Base-by-base conservation (phyloP, 2,888 invertebrate species). In the Cyclophora punctaria region DNA sequence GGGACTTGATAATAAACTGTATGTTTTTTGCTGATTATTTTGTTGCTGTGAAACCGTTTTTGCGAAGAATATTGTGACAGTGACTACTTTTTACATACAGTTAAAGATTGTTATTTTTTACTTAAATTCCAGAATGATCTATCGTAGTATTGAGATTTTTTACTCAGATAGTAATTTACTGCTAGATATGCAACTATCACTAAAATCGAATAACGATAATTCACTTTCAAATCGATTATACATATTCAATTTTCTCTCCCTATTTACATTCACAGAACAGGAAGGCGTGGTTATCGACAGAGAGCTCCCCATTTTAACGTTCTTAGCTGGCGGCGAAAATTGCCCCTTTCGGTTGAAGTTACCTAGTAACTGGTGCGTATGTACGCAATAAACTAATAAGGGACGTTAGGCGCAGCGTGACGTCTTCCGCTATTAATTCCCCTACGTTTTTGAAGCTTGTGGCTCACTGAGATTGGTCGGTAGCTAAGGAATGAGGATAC, bases 251-350 rank as follows among this genome's bases (percentile, higher is more conserved):
- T 59, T 62, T 61, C 62, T 60, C 71, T 68, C 69, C 68, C 68
- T 63, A 67, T 62, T 66, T 59, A 62, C 65, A 64, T 69, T 65
- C 59, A 77, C 69, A 74, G 76, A 74, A 73, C 73, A 72, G 71
- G 69, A 73, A 81, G 83, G 83, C 82, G 83, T 81, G 83, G 82
- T 77, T 73, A 70, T 65, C 69, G 69, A 73, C 72, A 71, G 71
- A 67, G 67, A 70, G 75, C 74, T 67, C 80, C 81, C 82, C 78
- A 67, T 73, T 71, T 71, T 69, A 69, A 64, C 63, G 65, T 68
- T 73, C 68, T 73, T 71, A 61, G 73, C 78, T 75, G 64, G 75
- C 75, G 74, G 75, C 73, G 72, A 80, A 80, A 82, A 80, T 82
- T 78, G 74, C 78, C 84, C 82, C 81, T 77, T 75, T 75, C 66